Conservation (phyloP, 2,113 vertebrate genomes). For the Leuciscus idus region DNA sequence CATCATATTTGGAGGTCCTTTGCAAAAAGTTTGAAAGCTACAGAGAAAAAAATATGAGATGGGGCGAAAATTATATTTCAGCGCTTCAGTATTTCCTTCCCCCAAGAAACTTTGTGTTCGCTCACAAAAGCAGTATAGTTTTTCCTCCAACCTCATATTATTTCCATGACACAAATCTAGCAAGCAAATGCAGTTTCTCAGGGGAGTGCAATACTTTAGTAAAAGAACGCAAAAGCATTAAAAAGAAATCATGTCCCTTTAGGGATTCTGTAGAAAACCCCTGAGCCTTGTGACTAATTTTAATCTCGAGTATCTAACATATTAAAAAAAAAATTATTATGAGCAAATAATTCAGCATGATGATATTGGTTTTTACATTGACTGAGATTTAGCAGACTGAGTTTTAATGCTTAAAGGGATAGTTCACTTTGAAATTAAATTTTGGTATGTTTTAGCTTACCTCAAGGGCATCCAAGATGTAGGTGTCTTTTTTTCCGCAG, state of each 20-base stretch:
- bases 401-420: neutral
- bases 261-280: neutral
- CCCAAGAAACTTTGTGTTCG: neutral
- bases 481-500: no score
- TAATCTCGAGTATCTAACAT: neutral
- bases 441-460: no score
- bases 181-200: neutral
- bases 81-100: neutral
- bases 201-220: neutral
- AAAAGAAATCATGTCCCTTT: neutral
- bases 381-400: neutral
- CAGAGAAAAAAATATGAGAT: neutral
- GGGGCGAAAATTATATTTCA: neutral
- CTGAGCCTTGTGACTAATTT: neutral
- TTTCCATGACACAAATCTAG: neutral
- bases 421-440: no score
- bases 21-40: neutral
- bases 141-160: neutral
- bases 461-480: no score
- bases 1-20: neutral
- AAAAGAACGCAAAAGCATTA: neutral
- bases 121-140: neutral
- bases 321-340: neutral
- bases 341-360: neutral
- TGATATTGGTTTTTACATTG: neutral